A percentile compares a stretch with the other conserved stretches of the same genome.
phyloP scores from a whole-genome alignment of 2,888 invertebrate species.

The Chloroclysta siterata region DNA sequence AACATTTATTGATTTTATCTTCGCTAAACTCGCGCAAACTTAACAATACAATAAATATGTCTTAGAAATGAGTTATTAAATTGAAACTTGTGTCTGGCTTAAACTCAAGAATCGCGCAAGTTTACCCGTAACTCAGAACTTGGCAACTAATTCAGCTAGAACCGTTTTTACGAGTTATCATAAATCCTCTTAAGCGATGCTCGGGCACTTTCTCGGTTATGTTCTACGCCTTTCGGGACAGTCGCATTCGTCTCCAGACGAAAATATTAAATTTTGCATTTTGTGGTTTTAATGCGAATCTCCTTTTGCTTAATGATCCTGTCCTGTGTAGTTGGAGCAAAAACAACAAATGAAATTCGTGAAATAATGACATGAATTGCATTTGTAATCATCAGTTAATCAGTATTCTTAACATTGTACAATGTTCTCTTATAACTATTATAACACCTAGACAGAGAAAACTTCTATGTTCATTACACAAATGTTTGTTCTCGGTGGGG shows the following conservation, averaged over 20 bases:
- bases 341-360: no score
- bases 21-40: not conserved
- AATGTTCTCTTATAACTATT: no score
- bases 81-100: conserved; percentile 13
- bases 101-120: conserved; percentile 43
- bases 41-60: conserved; percentile 7
- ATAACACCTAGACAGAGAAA: no score
- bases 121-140: conserved; percentile 70
- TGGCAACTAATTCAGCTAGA: conserved; percentile 69
- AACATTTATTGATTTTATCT: not conserved
- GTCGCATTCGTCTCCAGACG: conserved; percentile 5
- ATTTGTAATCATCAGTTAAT: no score
- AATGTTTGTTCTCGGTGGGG: no score
- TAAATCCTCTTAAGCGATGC: conserved; percentile 65
- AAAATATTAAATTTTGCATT: conserved; percentile 12
- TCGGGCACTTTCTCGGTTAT: conserved; percentile 33
- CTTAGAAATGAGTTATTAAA: conserved; percentile 10
- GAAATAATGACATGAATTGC: no score
- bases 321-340: not conserved
- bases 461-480: no score
- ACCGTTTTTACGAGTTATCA: conserved; percentile 67
- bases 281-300: not conserved
- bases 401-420: no score
- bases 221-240: conserved; percentile 18
- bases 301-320: not conserved